Evolutionary conservation across 2,797 vertebrate species (phyloP).

Genomic region (Triplophysa bombifrons): DNA sequence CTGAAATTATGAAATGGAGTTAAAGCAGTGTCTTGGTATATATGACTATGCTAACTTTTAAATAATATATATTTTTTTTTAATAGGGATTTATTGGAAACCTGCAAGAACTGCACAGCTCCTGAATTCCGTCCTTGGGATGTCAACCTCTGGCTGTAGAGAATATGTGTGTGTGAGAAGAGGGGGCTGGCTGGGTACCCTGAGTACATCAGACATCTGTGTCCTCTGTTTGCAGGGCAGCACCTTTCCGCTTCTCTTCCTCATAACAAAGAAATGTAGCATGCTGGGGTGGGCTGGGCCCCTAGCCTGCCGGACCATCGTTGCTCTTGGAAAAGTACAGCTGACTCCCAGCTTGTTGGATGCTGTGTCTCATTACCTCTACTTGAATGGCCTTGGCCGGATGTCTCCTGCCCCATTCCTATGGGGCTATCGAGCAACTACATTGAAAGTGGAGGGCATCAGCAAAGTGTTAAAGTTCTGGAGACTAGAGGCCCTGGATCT

Average conservation of each 20-base stretch:
- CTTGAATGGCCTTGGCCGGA: conserved; percentile 48
- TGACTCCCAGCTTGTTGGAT: conserved; percentile 61
- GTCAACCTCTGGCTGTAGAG: conserved; percentile 21
- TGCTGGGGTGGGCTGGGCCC: not conserved
- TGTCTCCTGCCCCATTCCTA: conserved; percentile 27
- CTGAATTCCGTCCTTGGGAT: conserved; percentile 37
- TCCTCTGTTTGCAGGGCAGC: conserved; percentile 25
- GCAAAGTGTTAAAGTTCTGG: not conserved
- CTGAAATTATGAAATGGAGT: not conserved
- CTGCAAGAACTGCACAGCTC: conserved; percentile 34
- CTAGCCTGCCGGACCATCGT: not conserved
- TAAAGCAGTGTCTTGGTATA: not conserved
- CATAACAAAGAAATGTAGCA: conserved; percentile 20
- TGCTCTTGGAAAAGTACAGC: conserved; percentile 67
- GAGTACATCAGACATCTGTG: conserved; percentile 41
- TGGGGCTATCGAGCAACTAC: rapidly evolving
- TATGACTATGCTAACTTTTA: not conserved
- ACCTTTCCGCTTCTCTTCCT: conserved; percentile 46
- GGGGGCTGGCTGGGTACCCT: conserved; percentile 14
- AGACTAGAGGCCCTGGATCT: not conserved
- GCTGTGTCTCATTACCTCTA: conserved; percentile 63
- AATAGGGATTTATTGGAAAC: conserved; percentile 23
- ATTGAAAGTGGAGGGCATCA: not conserved
- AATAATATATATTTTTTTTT: no score
- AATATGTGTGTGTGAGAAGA: not conserved